phyloP scores from a whole-genome alignment of 2,888 invertebrate genomes.

The Lepetodrilus schrolli region DNA sequence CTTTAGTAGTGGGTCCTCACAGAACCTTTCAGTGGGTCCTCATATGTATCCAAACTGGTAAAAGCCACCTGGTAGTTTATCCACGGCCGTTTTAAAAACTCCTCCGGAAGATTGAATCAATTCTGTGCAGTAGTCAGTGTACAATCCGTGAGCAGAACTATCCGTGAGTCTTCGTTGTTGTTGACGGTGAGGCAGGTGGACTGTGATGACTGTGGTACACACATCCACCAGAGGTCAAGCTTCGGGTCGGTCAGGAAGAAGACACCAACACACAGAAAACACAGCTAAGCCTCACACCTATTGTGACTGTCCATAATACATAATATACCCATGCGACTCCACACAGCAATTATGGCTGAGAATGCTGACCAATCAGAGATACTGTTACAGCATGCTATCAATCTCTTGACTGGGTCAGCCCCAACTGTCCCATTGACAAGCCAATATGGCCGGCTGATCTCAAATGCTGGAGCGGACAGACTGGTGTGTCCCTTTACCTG shows the following conservation, averaged over 20 bases:
- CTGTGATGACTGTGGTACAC: no score
- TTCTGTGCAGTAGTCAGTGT: no score
- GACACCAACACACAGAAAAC: conserved; percentile 13
- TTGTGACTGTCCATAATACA: conserved; percentile 33
- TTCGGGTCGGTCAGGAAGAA: background rate
- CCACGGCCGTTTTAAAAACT: no score
- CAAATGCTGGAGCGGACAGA: no score
- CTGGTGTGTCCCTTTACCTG: no score
- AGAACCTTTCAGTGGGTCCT: no score
- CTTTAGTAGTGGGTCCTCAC: no score
- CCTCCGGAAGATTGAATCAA: no score
- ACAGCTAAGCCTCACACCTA: conserved; percentile 25
- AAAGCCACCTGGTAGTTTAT: no score
- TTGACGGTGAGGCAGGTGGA: background rate
- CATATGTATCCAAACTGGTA: no score
- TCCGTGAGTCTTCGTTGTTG: no score
- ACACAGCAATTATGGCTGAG: conserved; percentile 14
- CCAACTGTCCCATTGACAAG: conserved; percentile 26
- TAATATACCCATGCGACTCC: conserved; percentile 36
- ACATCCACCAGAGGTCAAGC: background rate
- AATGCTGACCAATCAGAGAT: conserved; percentile 28
- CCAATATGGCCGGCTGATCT: conserved; percentile 17
- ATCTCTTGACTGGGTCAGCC: conserved; percentile 27
- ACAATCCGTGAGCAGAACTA: no score
- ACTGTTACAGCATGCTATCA: conserved; percentile 27